phyloP scores from a whole-genome alignment of 2,888 invertebrate species.

The Lumbricus terrestris region DNA sequence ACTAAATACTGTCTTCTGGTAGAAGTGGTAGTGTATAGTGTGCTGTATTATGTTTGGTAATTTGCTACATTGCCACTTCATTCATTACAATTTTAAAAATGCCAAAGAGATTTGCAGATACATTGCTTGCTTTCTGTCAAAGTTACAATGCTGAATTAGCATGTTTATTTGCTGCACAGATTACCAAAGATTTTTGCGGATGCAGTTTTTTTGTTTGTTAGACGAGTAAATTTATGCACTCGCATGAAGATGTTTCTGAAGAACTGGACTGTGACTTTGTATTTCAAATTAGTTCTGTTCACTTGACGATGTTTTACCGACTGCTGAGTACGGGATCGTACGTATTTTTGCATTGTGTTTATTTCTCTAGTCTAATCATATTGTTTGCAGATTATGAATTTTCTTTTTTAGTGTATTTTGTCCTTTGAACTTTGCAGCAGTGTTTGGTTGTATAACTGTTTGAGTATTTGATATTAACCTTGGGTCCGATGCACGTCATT shows the following conservation, averaged over 20 bases:
- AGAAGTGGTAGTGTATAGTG: not conserved
- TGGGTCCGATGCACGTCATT: not conserved
- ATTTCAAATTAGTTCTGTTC: not conserved
- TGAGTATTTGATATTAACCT: not conserved
- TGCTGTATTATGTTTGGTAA: not conserved
- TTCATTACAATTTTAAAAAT: not conserved
- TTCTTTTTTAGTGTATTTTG: not conserved
- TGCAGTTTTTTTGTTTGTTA: not conserved
- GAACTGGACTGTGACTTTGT: not conserved
- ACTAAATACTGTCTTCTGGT: not conserved
- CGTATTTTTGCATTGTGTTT: not conserved
- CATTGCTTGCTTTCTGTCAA: not conserved
- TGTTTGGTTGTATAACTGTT: not conserved
- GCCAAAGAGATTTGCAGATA: not conserved
- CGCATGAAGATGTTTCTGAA: not conserved
- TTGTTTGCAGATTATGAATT: not conserved
- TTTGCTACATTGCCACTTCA: not conserved
- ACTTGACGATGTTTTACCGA: not conserved
- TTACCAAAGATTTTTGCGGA: not conserved
- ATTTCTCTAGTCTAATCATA: not conserved
- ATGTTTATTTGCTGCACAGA: not conserved
- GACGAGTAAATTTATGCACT: not conserved
- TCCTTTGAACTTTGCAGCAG: not conserved
- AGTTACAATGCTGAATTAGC: not conserved
- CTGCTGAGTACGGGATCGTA: not conserved